A percentile compares a stretch with the other conserved stretches of the same genome.
Evolutionary conservation across 2,888 invertebrate species (phyloP).

Genomic region (Trissoscelio sp.): DNA sequence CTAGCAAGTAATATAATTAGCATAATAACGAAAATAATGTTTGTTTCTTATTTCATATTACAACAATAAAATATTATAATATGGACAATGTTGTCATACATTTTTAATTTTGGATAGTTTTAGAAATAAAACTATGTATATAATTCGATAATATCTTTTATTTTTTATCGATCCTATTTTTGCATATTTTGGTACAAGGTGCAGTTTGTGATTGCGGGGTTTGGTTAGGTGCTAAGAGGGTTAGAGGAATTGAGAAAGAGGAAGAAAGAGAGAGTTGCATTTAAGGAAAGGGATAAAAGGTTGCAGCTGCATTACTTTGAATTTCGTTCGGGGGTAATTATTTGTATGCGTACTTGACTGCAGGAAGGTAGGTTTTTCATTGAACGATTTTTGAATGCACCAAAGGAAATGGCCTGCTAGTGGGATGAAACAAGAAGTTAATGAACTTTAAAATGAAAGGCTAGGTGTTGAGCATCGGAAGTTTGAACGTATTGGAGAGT

Average conservation of each 20-base stretch:
- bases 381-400: constrained; percentile 62
- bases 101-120: too few relatives aligned
- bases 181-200: constrained; percentile 50
- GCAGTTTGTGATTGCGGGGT: constrained; percentile 42
- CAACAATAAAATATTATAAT: too few relatives aligned
- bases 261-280: constrained; percentile 87
- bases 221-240: constrained; percentile 38
- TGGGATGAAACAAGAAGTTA: constrained; percentile 57
- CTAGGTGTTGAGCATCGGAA: constrained; percentile 29
- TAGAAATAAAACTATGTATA: too few relatives aligned
- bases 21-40: too few relatives aligned
- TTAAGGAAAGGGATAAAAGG: constrained; percentile 84
- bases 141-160: constrained; percentile 2
- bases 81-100: too few relatives aligned
- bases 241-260: constrained; percentile 86
- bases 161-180: constrained; percentile 25
- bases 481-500: constrained; percentile 10
- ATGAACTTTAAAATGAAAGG: constrained; percentile 63
- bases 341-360: constrained; percentile 66
- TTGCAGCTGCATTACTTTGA: constrained; percentile 61
- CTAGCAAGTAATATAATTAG: too few relatives aligned
- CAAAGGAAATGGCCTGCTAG: constrained; percentile 58
- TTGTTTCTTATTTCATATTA: too few relatives aligned
- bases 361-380: constrained; percentile 64
- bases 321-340: constrained; percentile 63